Base-by-base conservation (phyloP, 1,140 invertebrate species). In the Drosophila insularis region DNA sequence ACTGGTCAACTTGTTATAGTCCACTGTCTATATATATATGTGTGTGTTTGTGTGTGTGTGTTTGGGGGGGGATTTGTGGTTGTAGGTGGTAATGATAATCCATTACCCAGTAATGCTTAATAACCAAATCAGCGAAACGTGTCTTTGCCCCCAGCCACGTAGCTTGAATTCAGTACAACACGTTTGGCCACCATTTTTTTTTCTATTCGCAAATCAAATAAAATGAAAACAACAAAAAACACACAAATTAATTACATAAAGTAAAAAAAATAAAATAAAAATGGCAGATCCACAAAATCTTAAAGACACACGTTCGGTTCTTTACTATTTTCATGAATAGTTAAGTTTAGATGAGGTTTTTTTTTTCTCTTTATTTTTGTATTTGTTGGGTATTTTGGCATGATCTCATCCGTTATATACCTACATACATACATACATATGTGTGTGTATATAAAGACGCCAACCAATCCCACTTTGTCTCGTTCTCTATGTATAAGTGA, bases 121-220 rank as follows among this genome's bases (percentile, higher is more conserved):
- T 50, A 50, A 50, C 54, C 72, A 74, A 71, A 68, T 68, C 32
- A 27, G 59, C 59, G 31, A 58, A 76, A 63, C 71, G 74, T 87
- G 78, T 78, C 82, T 87, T 85, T 85, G 81, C 82, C 63, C 69
- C 53, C 66, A 53, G 71, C 58, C 46, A 35, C 70, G 32, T 68
- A 58, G 80, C 64, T 53, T 1, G 32, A 50, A 21, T 50, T 19
- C 43, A 50, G 8, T 50, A 21, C 17, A 87, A 87, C 82, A 87
- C 82, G 82, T 87, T 80, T 67, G 46, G 59, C 82, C 82, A 89
- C 82, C 82, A 87, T 87, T 87, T 87, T 87, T 72, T 63, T 53
- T 71, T 65, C 59, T 39, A 14, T 46, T 21, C 19, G 19, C 17
- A 50, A 50, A 50, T 50, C 43, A 50, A 71, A 78, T 78, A 68